Percentiles rank a stretch among this genome's conserved stretches.
Evolutionary conservation across 2,113 vertebrate species (phyloP).

Genomic region (Malurus alboscapulatus): DNA sequence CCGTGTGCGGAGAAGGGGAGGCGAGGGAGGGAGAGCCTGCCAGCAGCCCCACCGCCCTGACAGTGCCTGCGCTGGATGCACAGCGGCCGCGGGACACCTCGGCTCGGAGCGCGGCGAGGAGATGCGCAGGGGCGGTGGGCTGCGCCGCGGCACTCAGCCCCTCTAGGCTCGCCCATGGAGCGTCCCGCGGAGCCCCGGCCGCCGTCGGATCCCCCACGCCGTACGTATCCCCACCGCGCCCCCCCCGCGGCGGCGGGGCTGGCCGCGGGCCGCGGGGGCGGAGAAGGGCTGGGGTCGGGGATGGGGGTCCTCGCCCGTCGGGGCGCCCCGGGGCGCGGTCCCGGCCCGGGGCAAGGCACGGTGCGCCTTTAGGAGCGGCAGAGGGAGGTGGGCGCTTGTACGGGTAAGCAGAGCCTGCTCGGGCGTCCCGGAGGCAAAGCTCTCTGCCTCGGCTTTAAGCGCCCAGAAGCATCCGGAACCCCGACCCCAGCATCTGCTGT

Average conservation of each 20-base stretch:
- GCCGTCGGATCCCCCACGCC: slow-evolving; percentile 43
- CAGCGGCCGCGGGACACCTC: slow-evolving; percentile 38
- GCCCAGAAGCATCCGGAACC: neutral
- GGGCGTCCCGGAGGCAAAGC: neutral
- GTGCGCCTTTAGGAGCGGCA: neutral
- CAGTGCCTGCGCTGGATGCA: slow-evolving; percentile 42
- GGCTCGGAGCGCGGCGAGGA: slow-evolving; percentile 28
- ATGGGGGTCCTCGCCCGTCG: neutral
- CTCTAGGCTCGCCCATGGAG: slow-evolving; percentile 53
- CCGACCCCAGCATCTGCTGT: neutral
- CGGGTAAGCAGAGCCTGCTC: neutral
- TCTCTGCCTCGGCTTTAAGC: neutral
- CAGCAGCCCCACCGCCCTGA: neutral
- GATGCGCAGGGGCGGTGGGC: slow-evolving; percentile 22
- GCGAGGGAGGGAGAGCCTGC: slow-evolving; percentile 15
- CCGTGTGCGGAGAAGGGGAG: slow-evolving; percentile 53
- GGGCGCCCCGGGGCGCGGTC: neutral
- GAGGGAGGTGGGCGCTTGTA: neutral
- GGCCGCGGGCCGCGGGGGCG: neutral
- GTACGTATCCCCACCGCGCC: slow-evolving; percentile 36
- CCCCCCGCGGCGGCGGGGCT: neutral
- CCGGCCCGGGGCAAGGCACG: neutral
- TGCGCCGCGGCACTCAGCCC: slow-evolving; percentile 4
- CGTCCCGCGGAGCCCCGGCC: slow-evolving; percentile 11
- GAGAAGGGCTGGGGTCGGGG: neutral